These are phyloP conservation scores for Cantharis nigra DNA, from an alignment of 2,888 invertebrate species.

Conservation along the genomic window DNA sequence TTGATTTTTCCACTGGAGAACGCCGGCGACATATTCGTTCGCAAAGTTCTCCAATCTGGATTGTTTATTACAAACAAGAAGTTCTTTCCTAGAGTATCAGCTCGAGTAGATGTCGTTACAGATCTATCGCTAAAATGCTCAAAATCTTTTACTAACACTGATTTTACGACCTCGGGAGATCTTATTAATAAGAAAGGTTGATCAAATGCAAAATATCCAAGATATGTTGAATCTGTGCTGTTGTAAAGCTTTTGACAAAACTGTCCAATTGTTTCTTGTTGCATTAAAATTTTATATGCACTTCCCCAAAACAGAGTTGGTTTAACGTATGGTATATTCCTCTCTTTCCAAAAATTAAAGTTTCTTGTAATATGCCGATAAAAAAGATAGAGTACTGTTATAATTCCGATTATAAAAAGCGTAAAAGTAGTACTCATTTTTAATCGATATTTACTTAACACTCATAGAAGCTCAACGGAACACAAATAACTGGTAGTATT, in stretches of 20 bases:
- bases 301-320: conserved; percentile 55
- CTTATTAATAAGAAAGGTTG: conserved; percentile 54
- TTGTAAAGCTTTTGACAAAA: conserved; percentile 43
- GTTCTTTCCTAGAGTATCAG: conserved; percentile 52
- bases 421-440: neutral
- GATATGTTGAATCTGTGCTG: conserved; percentile 43
- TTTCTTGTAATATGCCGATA: conserved; percentile 24
- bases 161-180: conserved; percentile 54
- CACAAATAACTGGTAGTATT: neutral
- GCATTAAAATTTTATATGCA: conserved; percentile 47
- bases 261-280: conserved; percentile 45
- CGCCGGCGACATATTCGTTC: conserved; percentile 58
- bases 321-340: conserved; percentile 48
- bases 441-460: neutral
- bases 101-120: conserved; percentile 50
- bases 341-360: conserved; percentile 54
- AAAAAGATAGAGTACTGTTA: neutral
- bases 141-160: conserved; percentile 55
- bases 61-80: conserved; percentile 55
- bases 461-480: neutral
- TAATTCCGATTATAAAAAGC: neutral
- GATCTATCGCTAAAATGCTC: conserved; percentile 55
- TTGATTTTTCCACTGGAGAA: conserved; percentile 60
- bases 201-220: conserved; percentile 57
- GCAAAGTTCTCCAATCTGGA: conserved; percentile 58